Evolutionary conservation across 2,113 vertebrate genomes (phyloP).

Genomic region (Caloenas nicobarica): DNA sequence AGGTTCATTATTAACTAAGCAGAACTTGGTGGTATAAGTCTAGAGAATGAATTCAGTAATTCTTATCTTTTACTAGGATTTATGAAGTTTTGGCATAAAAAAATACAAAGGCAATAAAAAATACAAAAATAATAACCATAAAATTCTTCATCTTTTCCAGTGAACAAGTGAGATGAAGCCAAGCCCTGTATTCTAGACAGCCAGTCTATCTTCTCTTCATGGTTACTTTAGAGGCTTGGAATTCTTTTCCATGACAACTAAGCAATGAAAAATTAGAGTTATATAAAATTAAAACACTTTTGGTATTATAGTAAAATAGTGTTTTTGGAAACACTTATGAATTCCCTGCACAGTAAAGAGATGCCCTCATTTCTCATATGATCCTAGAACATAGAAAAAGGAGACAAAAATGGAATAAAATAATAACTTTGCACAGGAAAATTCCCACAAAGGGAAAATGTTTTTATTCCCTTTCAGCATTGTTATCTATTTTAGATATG

Average conservation of each 20-base stretch:
- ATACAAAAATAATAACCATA: neutral
- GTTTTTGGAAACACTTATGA: constrained; percentile 7
- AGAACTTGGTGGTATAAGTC: neutral
- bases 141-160: neutral
- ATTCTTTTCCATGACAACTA: neutral
- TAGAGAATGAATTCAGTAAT: neutral
- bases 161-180: neutral
- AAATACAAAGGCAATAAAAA: neutral
- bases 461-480: neutral
- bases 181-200: neutral
- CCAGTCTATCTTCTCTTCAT: neutral
- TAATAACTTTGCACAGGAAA: neutral
- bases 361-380: neutral
- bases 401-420: neutral
- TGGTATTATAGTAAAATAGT: neutral
- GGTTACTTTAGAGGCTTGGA: neutral
- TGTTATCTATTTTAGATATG: neutral
- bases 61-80: neutral
- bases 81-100: neutral
- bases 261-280: neutral
- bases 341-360: neutral
- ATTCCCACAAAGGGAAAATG: neutral
- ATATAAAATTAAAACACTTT: neutral
- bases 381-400: neutral
- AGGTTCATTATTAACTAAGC: neutral